A percentile compares a stretch with the other conserved stretches of the same genome.
These are phyloP conservation scores for Pyrochroa serraticornis DNA, from an alignment of 2,888 invertebrate genomes.

Conservation along the genomic window DNA sequence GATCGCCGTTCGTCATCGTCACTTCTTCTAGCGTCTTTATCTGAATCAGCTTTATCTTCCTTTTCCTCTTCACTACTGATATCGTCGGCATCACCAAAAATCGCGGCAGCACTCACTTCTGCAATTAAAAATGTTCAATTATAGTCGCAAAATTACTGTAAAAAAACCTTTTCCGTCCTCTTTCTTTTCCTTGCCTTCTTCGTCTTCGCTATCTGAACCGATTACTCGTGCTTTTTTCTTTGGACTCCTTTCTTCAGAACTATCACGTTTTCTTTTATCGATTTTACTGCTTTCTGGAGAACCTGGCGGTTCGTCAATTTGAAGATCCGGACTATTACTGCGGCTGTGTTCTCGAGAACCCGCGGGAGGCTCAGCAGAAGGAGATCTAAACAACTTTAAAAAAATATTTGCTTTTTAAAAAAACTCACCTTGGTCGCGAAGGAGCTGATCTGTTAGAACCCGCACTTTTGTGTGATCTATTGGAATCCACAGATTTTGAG, in stretches of 20 bases:
- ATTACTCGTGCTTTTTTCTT: constrained; percentile 62
- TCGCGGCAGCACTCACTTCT: constrained; percentile 76
- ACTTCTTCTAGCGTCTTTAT: constrained; percentile 43
- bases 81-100: constrained; percentile 93
- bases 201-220: constrained; percentile 74
- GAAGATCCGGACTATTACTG: constrained; percentile 59
- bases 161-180: constrained; percentile 35
- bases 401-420: neutral
- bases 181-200: constrained; percentile 44
- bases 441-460: constrained; percentile 15
- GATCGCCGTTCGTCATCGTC: constrained; percentile 52
- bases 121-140: neutral
- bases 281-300: constrained; percentile 53
- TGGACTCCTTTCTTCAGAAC: constrained; percentile 48
- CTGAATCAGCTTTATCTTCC: constrained; percentile 48
- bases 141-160: neutral
- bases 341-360: constrained; percentile 41
- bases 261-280: constrained; percentile 53
- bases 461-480: constrained; percentile 21
- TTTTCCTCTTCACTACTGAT: constrained; percentile 87
- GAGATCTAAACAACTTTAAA: constrained; percentile 39
- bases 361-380: constrained; percentile 28
- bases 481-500: constrained; percentile 34
- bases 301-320: constrained; percentile 58
- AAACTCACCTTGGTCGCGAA: constrained; percentile 10